Evolutionary conservation across 2,797 vertebrate genomes (phyloP).

Genomic region (Uromys caudimaculatus): DNA sequence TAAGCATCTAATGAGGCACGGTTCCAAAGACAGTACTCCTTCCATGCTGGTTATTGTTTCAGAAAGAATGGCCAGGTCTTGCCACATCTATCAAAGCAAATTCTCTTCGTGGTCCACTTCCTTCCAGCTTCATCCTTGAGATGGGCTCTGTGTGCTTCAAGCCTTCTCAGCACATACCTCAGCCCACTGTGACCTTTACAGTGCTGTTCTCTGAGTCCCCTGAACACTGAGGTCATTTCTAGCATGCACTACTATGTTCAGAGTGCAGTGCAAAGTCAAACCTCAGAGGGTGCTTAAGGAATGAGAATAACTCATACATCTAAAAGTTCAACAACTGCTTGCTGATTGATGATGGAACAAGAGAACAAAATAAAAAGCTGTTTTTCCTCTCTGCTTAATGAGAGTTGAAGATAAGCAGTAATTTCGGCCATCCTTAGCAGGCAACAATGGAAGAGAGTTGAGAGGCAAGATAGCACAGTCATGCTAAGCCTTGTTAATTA

Average conservation of each 20-base stretch:
- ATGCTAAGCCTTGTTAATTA: constrained; percentile 32
- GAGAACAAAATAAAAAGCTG: not conserved
- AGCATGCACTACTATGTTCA: not conserved
- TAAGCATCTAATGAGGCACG: constrained; percentile 1
- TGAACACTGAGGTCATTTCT: not conserved
- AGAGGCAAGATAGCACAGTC: constrained; percentile 19
- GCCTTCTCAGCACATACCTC: not conserved
- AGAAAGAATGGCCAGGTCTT: not conserved
- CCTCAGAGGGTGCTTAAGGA: not conserved
- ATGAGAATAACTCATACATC: not conserved
- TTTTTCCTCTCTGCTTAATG: not conserved
- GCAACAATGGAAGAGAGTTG: not conserved
- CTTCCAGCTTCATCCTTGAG: not conserved
- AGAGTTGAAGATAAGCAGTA: constrained; percentile 34
- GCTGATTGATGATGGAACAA: not conserved
- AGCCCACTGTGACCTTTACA: not conserved
- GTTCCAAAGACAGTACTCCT: not conserved
- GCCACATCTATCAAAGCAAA: not conserved
- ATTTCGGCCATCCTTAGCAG: constrained; percentile 44
- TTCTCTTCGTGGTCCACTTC: not conserved
- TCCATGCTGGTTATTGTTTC: not conserved
- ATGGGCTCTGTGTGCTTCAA: not conserved
- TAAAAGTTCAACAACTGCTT: not conserved
- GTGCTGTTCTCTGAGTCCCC: not conserved
- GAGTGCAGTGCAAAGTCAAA: not conserved